Percentiles rank a stretch among this genome's conserved stretches.
These are phyloP conservation scores for Drosophila orena DNA, from an alignment of 1,140 invertebrate species.

Conservation along the genomic window DNA sequence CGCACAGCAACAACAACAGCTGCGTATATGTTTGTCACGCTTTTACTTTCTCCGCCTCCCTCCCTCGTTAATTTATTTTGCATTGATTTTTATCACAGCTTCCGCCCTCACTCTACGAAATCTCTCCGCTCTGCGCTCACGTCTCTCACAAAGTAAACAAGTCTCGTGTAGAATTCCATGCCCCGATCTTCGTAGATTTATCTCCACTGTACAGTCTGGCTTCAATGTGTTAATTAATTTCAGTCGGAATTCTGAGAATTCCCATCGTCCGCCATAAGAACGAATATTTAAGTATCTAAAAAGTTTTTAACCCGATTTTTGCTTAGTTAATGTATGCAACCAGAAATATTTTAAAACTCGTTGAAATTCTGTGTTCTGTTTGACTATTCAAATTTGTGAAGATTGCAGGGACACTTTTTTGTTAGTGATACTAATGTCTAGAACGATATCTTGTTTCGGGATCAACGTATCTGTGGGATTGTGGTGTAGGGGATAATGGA, in stretches of 20 bases:
- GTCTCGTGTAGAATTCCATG: conserved; percentile 7
- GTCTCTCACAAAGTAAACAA: conserved; percentile 6
- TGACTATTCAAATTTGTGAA: no score
- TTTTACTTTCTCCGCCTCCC: conserved; percentile 63
- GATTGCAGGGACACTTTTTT: no score
- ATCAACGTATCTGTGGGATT: background rate
- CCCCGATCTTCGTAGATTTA: conserved; percentile 21
- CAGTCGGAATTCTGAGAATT: background rate
- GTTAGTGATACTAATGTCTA: no score
- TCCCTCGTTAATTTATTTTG: conserved; percentile 60
- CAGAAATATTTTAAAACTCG: no score
- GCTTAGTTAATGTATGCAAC: no score
- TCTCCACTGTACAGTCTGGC: conserved; percentile 40
- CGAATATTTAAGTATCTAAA: no score
- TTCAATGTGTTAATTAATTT: conserved; percentile 58
- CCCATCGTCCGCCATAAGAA: background rate
- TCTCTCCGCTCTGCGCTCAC: conserved; percentile 14
- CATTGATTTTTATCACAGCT: conserved; percentile 74
- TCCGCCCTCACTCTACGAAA: conserved; percentile 16
- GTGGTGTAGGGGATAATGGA: background rate
- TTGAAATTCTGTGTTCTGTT: no score
- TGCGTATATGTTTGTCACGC: conserved; percentile 20
- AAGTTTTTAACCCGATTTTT: background rate
- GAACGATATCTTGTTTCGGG: background rate
- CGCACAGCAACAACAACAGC: conserved; percentile 33